Evolutionary conservation across 2,797 vertebrate genomes (phyloP).

Genomic region (Gymnothorax javanicus): DNA sequence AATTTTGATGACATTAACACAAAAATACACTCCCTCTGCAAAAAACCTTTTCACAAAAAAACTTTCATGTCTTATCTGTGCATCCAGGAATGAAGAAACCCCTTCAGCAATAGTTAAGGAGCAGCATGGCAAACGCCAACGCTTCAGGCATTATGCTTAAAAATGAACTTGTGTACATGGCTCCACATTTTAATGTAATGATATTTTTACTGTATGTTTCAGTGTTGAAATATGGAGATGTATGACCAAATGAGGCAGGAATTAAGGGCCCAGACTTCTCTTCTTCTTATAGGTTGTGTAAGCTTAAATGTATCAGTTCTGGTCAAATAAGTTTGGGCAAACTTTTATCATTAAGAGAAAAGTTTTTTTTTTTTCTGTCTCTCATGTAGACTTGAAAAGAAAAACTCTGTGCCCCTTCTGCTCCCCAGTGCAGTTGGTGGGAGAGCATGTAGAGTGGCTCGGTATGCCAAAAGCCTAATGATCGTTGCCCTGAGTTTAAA

Average conservation of each 20-base stretch:
- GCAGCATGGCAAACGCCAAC: not conserved
- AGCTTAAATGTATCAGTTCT: not conserved
- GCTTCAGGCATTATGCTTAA: not conserved
- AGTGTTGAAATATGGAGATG: not conserved
- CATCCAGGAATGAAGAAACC: not conserved
- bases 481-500: not conserved
- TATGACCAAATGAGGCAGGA: not conserved
- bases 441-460: not conserved
- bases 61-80: not conserved
- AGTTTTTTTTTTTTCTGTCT: not conserved
- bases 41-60: not conserved
- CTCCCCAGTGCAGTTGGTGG: not conserved
- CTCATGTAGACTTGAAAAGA: not conserved
- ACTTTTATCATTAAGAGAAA: not conserved
- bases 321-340: not conserved
- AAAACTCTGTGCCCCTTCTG: not conserved
- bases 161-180: not conserved
- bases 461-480: not conserved
- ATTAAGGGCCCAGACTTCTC: not conserved
- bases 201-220: not conserved
- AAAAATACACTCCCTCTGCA: not conserved
- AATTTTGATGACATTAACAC: too few relatives aligned
- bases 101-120: not conserved
- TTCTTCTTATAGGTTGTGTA: not conserved
- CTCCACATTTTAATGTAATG: not conserved